Conservation (phyloP, 2,797 vertebrate species). For the Hozukius guyotensis region DNA sequence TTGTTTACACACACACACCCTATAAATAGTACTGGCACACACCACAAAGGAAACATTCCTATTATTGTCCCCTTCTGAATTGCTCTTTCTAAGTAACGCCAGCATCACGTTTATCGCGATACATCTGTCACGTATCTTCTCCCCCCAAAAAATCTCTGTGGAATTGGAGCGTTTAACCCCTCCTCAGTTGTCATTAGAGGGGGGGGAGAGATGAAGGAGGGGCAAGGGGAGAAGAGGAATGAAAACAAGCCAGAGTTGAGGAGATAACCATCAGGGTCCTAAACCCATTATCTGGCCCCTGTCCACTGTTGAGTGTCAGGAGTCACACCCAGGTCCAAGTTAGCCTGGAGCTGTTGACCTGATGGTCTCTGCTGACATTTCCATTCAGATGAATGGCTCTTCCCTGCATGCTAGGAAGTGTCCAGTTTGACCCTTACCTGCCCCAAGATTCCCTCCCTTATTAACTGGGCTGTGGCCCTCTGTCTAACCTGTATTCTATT, state of each 20-base stretch:
- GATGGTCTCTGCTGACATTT: conserved; percentile 79
- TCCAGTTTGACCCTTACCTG: conserved; percentile 84
- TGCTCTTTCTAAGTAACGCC: conserved; percentile 54
- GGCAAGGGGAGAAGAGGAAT: conserved; percentile 67
- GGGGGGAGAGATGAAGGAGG: conserved; percentile 34
- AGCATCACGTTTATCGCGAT: conserved; percentile 56
- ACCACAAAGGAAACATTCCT: conserved; percentile 66
- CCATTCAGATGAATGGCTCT: conserved; percentile 85
- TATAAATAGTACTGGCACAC: conserved; percentile 70
- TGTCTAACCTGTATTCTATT: conserved; percentile 73
- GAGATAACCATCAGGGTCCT: conserved; percentile 86
- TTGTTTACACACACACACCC: conserved; percentile 60
- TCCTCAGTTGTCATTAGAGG: conserved; percentile 76
- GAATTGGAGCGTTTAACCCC: conserved; percentile 79
- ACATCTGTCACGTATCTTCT: conserved; percentile 72
- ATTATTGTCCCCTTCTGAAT: conserved; percentile 58
- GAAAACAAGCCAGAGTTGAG: conserved; percentile 83
- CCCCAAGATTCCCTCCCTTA: conserved; percentile 76
- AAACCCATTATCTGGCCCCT: conserved; percentile 84
- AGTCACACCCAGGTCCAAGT: conserved; percentile 84
- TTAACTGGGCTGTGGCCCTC: conserved; percentile 68
- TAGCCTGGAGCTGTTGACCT: conserved; percentile 82
- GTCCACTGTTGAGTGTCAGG: conserved; percentile 80
- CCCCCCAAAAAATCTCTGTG: conserved; percentile 58
- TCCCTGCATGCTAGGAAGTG: conserved; percentile 82